Conservation (phyloP, 1,140 invertebrate species). For the Diprion similis region DNA sequence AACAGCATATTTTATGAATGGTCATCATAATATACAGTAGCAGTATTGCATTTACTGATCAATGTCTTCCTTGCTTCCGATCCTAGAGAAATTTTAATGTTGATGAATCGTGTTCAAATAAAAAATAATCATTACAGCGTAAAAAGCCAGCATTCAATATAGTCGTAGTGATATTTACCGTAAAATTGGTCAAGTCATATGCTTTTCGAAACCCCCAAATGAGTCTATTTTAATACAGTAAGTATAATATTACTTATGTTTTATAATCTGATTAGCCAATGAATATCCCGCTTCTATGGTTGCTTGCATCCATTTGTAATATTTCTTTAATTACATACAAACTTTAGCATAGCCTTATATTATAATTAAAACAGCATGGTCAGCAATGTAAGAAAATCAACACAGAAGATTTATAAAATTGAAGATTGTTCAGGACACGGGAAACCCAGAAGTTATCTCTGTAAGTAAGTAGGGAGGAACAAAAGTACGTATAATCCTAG, state of each 20-base stretch:
- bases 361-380: conserved; percentile 6
- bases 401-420: not conserved
- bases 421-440: not conserved
- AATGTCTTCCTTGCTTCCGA: not conserved
- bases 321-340: conserved; percentile 1
- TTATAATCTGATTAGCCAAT: not conserved
- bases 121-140: not conserved
- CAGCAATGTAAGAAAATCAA: not conserved
- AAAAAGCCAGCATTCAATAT: not conserved
- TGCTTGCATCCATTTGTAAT: conserved; percentile 7
- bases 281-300: conserved; percentile 1
- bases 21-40: not conserved
- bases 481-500: not conserved
- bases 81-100: not conserved
- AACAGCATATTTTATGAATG: not conserved
- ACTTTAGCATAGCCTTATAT: conserved; percentile 1
- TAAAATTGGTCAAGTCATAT: not conserved
- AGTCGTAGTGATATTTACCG: not conserved
- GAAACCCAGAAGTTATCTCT: not conserved
- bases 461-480: too few species aligned
- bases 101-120: not conserved
- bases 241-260: not conserved
- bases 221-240: not conserved
- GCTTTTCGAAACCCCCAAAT: not conserved
- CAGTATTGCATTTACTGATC: not conserved